Conservation (phyloP, 2,797 vertebrate genomes). For the Gymnoscopelus microlampas region DNA sequence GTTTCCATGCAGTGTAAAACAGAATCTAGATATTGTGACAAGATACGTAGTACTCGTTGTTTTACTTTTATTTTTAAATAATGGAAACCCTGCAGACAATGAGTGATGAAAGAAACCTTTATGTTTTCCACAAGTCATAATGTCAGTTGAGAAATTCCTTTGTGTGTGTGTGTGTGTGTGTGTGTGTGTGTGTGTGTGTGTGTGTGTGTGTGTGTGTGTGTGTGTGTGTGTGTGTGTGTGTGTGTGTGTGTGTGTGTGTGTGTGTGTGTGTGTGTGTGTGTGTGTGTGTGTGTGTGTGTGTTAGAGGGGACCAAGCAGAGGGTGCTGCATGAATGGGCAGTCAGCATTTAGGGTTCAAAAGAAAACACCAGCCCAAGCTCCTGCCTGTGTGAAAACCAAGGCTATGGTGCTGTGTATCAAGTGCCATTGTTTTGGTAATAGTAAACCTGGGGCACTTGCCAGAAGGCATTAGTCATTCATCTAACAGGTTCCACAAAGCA, state of each 20-base stretch:
- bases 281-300: slow-evolving; percentile 18
- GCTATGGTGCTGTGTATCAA: slow-evolving; percentile 72
- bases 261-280: slow-evolving; percentile 23
- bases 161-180: slow-evolving; percentile 58
- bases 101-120: slow-evolving; percentile 58
- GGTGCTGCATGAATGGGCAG: slow-evolving; percentile 67
- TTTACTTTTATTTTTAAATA: slow-evolving; percentile 31
- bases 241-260: slow-evolving; percentile 1
- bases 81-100: slow-evolving; percentile 59
- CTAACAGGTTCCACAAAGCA: slow-evolving; percentile 78
- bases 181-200: slow-evolving; percentile 17
- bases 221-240: background rate
- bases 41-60: slow-evolving; percentile 28
- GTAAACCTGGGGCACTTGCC: slow-evolving; percentile 79
- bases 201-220: slow-evolving; percentile 9
- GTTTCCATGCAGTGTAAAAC: slow-evolving; percentile 22
- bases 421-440: slow-evolving; percentile 80
- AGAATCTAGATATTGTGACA: slow-evolving; percentile 9
- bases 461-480: slow-evolving; percentile 78
- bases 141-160: slow-evolving; percentile 69
- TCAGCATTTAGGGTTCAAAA: slow-evolving; percentile 71
- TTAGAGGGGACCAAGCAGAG: background rate
- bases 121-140: slow-evolving; percentile 51
- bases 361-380: slow-evolving; percentile 70
- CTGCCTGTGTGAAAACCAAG: slow-evolving; percentile 73